These are phyloP conservation scores for Temnothorax ravouxi DNA, from an alignment of 2,888 invertebrate species.

Conservation along the genomic window DNA sequence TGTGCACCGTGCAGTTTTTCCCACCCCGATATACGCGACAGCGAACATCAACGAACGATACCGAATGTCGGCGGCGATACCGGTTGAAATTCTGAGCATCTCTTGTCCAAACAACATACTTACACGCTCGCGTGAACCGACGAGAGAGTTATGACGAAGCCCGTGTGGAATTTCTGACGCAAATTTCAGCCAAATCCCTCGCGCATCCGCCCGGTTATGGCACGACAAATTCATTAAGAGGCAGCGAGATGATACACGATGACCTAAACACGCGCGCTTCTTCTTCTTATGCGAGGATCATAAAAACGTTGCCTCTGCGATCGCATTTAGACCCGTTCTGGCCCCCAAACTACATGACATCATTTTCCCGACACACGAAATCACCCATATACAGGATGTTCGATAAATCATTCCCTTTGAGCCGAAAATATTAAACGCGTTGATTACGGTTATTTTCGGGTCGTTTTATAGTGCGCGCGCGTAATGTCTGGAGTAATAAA, in stretches of 20 bases:
- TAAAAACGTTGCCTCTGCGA: slow-evolving; percentile 13
- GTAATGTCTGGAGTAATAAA: not conserved
- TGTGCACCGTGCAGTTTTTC: not conserved
- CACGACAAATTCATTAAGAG: slow-evolving; percentile 41
- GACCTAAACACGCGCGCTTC: slow-evolving; percentile 12
- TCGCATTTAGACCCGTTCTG: not conserved
- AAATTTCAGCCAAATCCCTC: slow-evolving; percentile 50
- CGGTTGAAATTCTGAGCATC: slow-evolving; percentile 38
- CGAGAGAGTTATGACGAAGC: slow-evolving; percentile 38
- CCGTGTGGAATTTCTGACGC: slow-evolving; percentile 46
- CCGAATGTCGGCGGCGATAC: not conserved
- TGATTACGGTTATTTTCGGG: not conserved
- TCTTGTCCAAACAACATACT: slow-evolving; percentile 40
- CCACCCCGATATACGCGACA: not conserved
- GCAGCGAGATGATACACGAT: slow-evolving; percentile 1
- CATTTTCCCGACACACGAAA: not conserved
- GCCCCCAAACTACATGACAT: not conserved
- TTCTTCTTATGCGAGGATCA: not conserved
- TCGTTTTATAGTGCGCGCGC: not conserved
- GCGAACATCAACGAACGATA: slow-evolving; percentile 11
- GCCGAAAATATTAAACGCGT: not conserved
- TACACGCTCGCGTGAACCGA: slow-evolving; percentile 17
- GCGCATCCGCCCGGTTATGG: slow-evolving; percentile 30
- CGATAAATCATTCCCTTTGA: slow-evolving; percentile 8
- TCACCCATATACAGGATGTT: not conserved